Evolutionary conservation across 2,113 vertebrate species (phyloP).

Genomic region (Antechinus stuartii): DNA sequence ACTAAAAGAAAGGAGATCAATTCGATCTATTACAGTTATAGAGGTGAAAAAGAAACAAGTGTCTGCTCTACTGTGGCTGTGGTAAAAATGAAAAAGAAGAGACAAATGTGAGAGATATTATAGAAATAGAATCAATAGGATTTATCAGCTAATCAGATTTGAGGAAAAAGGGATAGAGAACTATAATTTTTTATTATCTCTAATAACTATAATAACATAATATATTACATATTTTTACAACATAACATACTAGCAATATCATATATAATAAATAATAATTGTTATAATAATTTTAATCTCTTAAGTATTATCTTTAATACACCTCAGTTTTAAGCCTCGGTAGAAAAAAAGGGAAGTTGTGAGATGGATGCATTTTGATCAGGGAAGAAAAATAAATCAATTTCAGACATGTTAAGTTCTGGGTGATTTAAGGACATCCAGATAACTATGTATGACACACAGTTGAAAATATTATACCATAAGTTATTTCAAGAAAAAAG

Average conservation of each 20-base stretch:
- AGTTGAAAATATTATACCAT: background rate
- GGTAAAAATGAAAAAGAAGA: background rate
- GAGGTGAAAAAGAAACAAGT: background rate
- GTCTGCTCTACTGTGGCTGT: background rate
- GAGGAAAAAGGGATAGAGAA: background rate
- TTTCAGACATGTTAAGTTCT: background rate
- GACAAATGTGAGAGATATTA: background rate
- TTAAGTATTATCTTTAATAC: background rate
- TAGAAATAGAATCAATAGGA: background rate
- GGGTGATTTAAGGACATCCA: background rate
- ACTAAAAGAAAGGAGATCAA: background rate
- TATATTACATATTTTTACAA: too few relatives aligned
- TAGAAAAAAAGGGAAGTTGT: background rate
- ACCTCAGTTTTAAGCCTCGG: background rate
- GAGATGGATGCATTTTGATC: background rate
- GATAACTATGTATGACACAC: background rate
- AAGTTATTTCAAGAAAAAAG: background rate
- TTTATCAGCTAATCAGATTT: background rate
- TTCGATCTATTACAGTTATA: background rate
- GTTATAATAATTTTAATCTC: too few relatives aligned
- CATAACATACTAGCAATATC: too few relatives aligned
- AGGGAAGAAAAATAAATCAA: background rate
- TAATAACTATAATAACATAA: too few relatives aligned
- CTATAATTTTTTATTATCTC: background rate
- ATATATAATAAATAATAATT: too few relatives aligned